Base-by-base conservation (phyloP, 1,140 invertebrate species). In the Cardiocondyla obscurior region DNA sequence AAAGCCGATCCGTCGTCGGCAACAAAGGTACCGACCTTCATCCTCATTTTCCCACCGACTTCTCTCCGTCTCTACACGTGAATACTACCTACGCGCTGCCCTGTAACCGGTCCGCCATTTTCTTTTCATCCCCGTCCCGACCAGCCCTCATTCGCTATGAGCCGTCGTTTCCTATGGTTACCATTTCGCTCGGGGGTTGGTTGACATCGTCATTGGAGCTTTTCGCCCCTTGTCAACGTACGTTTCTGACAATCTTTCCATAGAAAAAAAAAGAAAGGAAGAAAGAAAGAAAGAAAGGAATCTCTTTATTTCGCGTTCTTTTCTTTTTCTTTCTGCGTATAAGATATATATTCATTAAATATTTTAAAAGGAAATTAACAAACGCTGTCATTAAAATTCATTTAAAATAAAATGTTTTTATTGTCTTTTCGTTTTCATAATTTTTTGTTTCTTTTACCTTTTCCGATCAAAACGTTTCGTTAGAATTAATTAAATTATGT, bases 91-190 rank as follows among this genome's bases (percentile, higher is more conserved):
- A 82, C 86, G 88, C 81, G 72, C 72, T 69, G 53, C 62, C 49
- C 86, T 67, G 76, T 87, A 86, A 86, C 88, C 88, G 73, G 86
- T 69, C 85, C 81, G 89, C 90, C 90, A 90, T 90, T 90, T 90
- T 90, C 86, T 88, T 89, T 90, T 76, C 88, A 90, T 84, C 90
- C 88, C 81, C 83, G 67, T 65, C 65, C 70, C 72, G 69, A 84
- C 81, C 69, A 82, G 55, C 73, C 73, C 82, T 86, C 65, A 87
- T 90, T 87, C 83, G 76, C 79, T 84, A 83, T 84, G 79, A 90
- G 57, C 83, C 81, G 79, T 76, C 86, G 86, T 90, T 86, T 90
- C 89, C 88, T 90, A 90, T 88, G 86, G 88, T 89, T 87, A 90
- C 88, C 86, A 85, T 84, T 89, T 85, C 49, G 85, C 82, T 49